Base-by-base conservation (phyloP, 1,140 invertebrate genomes). In the Drosophila persimilis region DNA sequence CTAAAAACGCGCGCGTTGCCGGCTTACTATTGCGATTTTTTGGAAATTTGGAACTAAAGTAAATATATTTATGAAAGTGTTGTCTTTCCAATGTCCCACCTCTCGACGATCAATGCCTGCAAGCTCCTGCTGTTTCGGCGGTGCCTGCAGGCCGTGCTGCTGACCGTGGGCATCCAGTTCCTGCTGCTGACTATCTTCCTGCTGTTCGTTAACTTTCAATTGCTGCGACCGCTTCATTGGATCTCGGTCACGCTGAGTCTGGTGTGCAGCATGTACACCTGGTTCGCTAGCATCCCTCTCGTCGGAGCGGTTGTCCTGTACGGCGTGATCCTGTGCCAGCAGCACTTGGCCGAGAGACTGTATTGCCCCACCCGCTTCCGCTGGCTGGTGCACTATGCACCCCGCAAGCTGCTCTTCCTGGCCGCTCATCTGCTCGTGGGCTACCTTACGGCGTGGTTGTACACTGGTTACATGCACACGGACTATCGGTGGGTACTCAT, bases 271-370 rank as follows among this genome's bases (percentile, higher is more conserved):
- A 90, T 93, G 3, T 92, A 91, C 63, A 94, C 93, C 57, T 93
- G 93, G 92, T 89, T 92, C 6, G 93, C 93, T 55, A 92, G 94
- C 41, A 72, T 94, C n/a, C 89, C 94, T 1, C 91, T 95, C 9
- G 75, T 92, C 2, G 64, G 84, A 0, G 90, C 94, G 0, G 92
- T 94, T 7, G 92, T 94, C 31, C 71, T 93, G 2, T 93, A 94
- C 80, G 93, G 93, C n/a, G 74, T 94, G 1, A 90, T 94, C 1
- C 93, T 93, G 59, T 93, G 93, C n/a, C 94, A 94, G 80, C 93
- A 92, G 61, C 94, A 94, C 63, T 78, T 94, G 0, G 91, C 91
- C 11, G 90, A 91, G 35, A 86, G 92, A 11, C 69, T 78, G 0
- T 94, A 93, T 52, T 89, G 91, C 31, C 89, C 91, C 45, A 94